These are phyloP conservation scores for Ellobium chinense DNA, from an alignment of 2,888 invertebrate genomes.

Conservation along the genomic window DNA sequence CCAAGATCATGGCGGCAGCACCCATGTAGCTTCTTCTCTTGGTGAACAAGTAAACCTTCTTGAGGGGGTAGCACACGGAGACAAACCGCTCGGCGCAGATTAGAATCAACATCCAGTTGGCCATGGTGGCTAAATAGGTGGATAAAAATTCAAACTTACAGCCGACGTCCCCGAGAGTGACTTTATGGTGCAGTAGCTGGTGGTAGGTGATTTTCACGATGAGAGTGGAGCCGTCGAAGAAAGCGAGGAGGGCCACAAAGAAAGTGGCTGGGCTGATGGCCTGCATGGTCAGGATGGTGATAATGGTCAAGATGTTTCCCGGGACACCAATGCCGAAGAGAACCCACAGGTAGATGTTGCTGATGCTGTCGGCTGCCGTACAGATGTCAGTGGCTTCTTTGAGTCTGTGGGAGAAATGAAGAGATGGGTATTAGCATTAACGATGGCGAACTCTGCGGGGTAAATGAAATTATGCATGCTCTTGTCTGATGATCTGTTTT, in stretches of 20 bases:
- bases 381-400: too few relatives aligned
- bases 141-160: slow-evolving; percentile 43
- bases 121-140: slow-evolving; percentile 42
- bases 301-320: slow-evolving; percentile 48
- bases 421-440: neutral
- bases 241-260: slow-evolving; percentile 52
- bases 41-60: slow-evolving; percentile 27
- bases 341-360: slow-evolving; percentile 50
- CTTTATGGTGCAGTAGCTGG: slow-evolving; percentile 34
- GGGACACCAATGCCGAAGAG: slow-evolving; percentile 51
- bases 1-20: neutral
- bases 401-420: neutral
- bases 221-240: slow-evolving; percentile 50
- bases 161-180: slow-evolving; percentile 32
- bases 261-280: slow-evolving; percentile 51
- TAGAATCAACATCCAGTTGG: slow-evolving; percentile 53
- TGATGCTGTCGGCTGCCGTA: neutral
- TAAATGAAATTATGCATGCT: too few relatives aligned
- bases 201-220: slow-evolving; percentile 45
- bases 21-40: slow-evolving; percentile 19
- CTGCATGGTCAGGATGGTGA: slow-evolving; percentile 52
- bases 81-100: slow-evolving; percentile 55
- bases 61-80: slow-evolving; percentile 41
- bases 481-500: too few relatives aligned
- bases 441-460: neutral